Evolutionary conservation across 1,140 invertebrate species (phyloP), one percentile per base, ranked within the genome.

Genomic region (Caenorhabditis latens): DNA sequence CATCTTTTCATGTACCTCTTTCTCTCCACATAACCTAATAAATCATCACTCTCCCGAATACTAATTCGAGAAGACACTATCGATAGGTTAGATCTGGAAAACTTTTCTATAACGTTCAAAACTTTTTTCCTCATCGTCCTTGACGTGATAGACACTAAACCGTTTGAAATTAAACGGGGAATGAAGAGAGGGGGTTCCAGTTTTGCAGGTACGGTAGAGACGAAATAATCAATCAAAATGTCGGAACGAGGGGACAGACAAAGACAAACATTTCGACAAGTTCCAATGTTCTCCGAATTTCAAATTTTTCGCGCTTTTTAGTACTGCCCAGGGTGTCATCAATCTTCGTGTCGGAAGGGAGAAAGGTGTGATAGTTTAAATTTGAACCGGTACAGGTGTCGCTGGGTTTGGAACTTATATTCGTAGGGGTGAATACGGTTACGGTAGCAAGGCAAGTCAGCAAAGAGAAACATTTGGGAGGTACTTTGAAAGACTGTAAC

Each of bases 241-340:
- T 21, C 57, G 57, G 57, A 14, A n/a, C 8, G n/a, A 8, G 57
- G 14, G 7, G 3, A 3, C 4, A 58, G 19, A 58, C 57, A 58
- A 58, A 58, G 57, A 58, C 57, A 58, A 58, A 58, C 57, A 58
- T 58, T 58, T 58, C 16, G 16, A 53, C n/a, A 21, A 58, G 57
- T 58, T 58, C 57, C 57, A 21, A 58, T 58, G 57, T 58, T 58
- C 57, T 58, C 50, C 11, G n/a, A 58, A 58, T n/a, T 58, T 58
- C n/a, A n/a, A 58, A 58, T 58, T 58, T 58, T 58, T 58, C 57
- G 57, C 57, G 57, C 57, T 19, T 58, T 58, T 32, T 32, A 32
- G 32, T 32, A 32, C 32, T 32, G 32, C 32, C 32, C 32, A 9
- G 50, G 16, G 50, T n/a, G 19, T 58, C 57, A 58, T 58, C 57